Conservation (phyloP, 2,797 vertebrate species). For the Crypturellus tataupa region DNA sequence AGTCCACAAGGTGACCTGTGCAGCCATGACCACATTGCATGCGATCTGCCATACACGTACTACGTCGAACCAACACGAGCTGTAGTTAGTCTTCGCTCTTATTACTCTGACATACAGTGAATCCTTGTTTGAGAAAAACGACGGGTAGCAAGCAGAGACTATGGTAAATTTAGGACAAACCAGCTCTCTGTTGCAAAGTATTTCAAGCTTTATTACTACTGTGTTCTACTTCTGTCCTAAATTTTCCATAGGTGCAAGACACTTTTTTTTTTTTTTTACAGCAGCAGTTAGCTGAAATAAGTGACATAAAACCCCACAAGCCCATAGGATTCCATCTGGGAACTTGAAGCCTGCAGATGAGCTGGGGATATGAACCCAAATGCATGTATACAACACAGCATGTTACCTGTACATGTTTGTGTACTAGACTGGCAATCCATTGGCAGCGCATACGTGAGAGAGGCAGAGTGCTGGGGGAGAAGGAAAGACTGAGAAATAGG, state of each 20-base stretch:
- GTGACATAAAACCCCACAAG: neutral
- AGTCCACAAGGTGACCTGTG: neutral
- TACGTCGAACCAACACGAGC: neutral
- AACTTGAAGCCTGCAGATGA: neutral
- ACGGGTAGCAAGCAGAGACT: neutral
- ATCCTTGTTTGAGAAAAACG: neutral
- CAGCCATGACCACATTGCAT: fast-evolving
- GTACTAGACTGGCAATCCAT: neutral
- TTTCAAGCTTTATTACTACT: neutral
- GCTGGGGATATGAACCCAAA: fast-evolving
- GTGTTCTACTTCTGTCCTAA: neutral
- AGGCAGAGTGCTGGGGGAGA: neutral
- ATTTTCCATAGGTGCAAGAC: neutral
- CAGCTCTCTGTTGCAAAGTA: neutral
- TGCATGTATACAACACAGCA: neutral
- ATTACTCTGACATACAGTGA: neutral
- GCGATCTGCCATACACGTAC: neutral
- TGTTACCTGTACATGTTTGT: fast-evolving
- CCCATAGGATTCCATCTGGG: neutral
- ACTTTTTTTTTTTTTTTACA: neutral
- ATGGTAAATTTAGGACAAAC: neutral
- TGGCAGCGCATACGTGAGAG: too few relatives aligned
- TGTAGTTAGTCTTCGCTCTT: neutral
- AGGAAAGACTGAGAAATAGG: neutral
- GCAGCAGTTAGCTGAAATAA: neutral